Percentiles rank a stretch among this genome's conserved stretches.
These are phyloP conservation scores for Alauda arvensis DNA, from an alignment of 2,797 vertebrate genomes.

Conservation along the genomic window DNA sequence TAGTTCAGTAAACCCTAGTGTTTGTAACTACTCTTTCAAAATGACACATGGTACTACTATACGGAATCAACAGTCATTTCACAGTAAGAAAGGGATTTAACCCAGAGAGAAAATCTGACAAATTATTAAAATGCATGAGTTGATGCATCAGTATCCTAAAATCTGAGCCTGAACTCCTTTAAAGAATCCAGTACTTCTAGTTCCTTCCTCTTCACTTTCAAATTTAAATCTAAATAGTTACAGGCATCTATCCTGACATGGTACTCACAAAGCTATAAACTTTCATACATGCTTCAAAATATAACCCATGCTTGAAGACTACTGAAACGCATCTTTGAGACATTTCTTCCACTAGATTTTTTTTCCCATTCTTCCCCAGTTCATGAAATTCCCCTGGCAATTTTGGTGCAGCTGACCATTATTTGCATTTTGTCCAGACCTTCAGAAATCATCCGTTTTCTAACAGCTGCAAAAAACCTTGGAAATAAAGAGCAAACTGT, in stretches of 20 bases:
- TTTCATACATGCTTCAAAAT: not conserved
- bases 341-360: not conserved
- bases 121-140: not conserved
- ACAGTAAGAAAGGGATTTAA: not conserved
- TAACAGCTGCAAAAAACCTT: not conserved
- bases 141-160: not conserved
- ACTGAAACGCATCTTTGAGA: not conserved
- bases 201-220: not conserved
- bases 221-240: not conserved
- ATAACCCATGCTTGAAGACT: not conserved
- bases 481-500: not conserved
- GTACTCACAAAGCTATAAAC: not conserved
- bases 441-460: fast-evolving
- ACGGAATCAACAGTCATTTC: not conserved
- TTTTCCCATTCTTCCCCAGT: not conserved
- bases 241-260: not conserved
- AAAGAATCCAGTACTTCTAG: not conserved
- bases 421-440: not conserved
- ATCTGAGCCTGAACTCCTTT: not conserved
- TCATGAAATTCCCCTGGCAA: not conserved
- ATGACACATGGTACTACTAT: not conserved
- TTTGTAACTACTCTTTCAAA: not conserved
- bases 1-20: not conserved
- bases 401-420: not conserved
- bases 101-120: not conserved